Evolutionary conservation across 2,888 invertebrate species (phyloP), one percentile per base, ranked within the genome.

Genomic region (Andrena camellia): DNA sequence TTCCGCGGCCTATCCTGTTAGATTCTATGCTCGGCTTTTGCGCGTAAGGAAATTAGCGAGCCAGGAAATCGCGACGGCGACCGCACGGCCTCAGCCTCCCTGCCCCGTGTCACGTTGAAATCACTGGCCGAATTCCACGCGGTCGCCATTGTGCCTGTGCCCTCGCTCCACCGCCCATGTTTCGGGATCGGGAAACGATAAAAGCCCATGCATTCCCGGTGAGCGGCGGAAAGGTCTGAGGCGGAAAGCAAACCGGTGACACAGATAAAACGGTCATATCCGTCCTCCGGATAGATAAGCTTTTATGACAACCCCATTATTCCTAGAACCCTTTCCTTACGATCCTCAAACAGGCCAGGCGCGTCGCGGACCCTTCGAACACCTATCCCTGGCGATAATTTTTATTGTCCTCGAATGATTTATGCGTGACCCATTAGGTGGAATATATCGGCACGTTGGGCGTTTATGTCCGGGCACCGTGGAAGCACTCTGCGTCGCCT

Each of bases 1-100:
- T 82, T 84, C 78, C 75, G 29, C 29, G 64, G 59, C 64, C 78
- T 72, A 78, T 82, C 84, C 70, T 82, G 81, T 84, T 84, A 84
- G 78, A 82, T 82, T 75, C 82, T 50, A 20, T 33, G 48, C 33
- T 31, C 71, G 20, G 52, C 8, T 33, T 52, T 50, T 68, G 63
- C 59, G 29, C 63, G 35, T 66, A 76, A 78, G 69, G 52, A 84
- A 84, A 78, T 84, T 78, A 78, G 69, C 63, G 33, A 13, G n/a
- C 64, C 8, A 1, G 8, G 66, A 23, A 42, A 48, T 63, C 52
- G 60, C 67, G 50, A 42, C 2, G 57, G 23, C 26, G 42, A 42
- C 50, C 50, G 1, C 13, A 42, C 68, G 4, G 52, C 59, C 62
- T 23, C 59, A 35, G 52, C 52, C 23, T 31, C 26, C 35, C 35